These are phyloP conservation scores for Diglossa cyanea DNA, from an alignment of 2,797 vertebrate species.

Conservation along the genomic window DNA sequence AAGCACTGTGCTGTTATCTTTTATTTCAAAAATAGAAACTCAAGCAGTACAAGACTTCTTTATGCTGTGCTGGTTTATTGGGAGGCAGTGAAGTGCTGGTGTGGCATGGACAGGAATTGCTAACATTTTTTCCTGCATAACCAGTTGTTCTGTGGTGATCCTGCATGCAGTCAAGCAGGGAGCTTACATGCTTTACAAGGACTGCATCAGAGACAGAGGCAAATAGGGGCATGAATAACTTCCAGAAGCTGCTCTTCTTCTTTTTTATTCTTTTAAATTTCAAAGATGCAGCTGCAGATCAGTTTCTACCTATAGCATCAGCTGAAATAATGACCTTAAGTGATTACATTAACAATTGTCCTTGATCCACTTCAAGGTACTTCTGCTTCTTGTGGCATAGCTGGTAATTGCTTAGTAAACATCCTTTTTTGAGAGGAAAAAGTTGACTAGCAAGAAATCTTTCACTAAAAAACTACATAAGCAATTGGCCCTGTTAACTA, in stretches of 20 bases:
- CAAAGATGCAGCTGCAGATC: background rate
- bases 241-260: background rate
- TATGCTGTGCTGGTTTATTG: background rate
- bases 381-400: background rate
- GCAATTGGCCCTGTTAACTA: background rate
- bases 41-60: background rate
- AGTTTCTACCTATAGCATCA: slow-evolving; percentile 6
- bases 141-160: background rate
- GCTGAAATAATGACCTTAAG: slow-evolving; percentile 25
- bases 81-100: background rate
- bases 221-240: background rate
- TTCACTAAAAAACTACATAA: background rate
- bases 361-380: background rate
- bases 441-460: background rate
- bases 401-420: background rate
- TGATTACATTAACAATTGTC: background rate
- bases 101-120: background rate
- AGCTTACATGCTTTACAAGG: background rate
- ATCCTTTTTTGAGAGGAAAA: background rate
- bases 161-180: background rate
- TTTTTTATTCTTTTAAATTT: background rate
- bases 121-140: background rate
- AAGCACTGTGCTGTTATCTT: background rate
- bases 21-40: background rate
- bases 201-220: background rate